These are phyloP conservation scores for Chirona hameri DNA, from an alignment of 2,888 invertebrate species.

Conservation along the genomic window DNA sequence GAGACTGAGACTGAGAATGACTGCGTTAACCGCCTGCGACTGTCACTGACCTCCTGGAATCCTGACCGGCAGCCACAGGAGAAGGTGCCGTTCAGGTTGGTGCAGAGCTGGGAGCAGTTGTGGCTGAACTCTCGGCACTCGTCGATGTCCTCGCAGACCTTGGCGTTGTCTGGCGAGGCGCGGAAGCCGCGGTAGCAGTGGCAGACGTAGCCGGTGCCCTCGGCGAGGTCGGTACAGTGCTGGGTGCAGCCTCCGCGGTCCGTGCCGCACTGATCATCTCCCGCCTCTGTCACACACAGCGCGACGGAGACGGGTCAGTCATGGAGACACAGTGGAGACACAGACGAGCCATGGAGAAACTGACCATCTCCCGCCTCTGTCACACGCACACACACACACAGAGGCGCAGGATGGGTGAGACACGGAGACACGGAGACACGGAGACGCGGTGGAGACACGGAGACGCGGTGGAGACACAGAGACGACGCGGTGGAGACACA, in stretches of 20 bases:
- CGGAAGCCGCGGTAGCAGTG: slow-evolving; percentile 83
- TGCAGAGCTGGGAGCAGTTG: slow-evolving; percentile 90
- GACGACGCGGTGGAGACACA: too few relatives aligned
- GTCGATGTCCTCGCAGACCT: slow-evolving; percentile 81
- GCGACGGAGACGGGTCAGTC: neutral
- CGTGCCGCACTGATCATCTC: neutral
- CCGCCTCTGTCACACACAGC: neutral
- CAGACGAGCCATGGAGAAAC: neutral
- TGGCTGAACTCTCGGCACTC: slow-evolving; percentile 79
- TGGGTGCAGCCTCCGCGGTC: slow-evolving; percentile 81
- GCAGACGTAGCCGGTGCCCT: slow-evolving; percentile 77
- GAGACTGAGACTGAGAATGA: too few relatives aligned
- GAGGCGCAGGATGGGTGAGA: neutral
- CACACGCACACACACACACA: neutral
- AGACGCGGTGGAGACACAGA: too few relatives aligned
- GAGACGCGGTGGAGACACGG: too few relatives aligned
- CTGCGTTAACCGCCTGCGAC: too few relatives aligned
- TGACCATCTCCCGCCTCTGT: too few relatives aligned
- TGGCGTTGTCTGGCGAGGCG: slow-evolving; percentile 71
- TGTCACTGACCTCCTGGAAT: slow-evolving; percentile 50
- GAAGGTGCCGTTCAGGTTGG: slow-evolving; percentile 84
- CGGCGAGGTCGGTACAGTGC: slow-evolving; percentile 78
- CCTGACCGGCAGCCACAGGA: slow-evolving; percentile 82
- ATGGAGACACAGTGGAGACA: neutral
- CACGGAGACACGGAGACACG: too few relatives aligned